Evolutionary conservation across 2,888 invertebrate genomes (phyloP).

Genomic region (Diplazon laetatorius): DNA sequence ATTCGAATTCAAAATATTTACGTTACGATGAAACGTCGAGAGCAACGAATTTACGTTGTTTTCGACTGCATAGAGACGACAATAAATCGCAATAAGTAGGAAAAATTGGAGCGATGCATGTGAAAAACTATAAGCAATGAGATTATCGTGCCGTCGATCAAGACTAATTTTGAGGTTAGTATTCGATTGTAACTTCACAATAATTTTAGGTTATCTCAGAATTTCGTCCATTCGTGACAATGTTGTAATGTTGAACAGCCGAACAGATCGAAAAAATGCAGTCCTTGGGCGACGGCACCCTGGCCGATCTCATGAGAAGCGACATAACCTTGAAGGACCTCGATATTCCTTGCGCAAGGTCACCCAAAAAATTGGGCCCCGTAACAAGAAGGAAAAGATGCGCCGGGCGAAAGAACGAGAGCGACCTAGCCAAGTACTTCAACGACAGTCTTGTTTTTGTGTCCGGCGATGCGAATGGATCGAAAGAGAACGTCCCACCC

Average conservation of each 20-base stretch:
- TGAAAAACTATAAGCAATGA: background rate
- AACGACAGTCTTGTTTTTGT: conserved; percentile 56
- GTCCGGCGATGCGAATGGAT: conserved; percentile 3
- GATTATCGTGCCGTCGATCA: no score
- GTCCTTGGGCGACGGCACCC: conserved; percentile 67
- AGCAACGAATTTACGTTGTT: background rate
- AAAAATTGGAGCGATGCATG: background rate
- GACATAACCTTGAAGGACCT: conserved; percentile 16
- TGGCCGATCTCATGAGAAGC: conserved; percentile 64
- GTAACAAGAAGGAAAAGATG: conserved; percentile 40
- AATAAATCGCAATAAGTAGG: background rate
- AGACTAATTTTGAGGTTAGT: conserved; percentile 3
- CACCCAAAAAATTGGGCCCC: background rate
- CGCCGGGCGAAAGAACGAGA: conserved; percentile 48
- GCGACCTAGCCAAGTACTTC: conserved; percentile 69
- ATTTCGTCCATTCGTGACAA: background rate
- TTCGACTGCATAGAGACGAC: conserved; percentile 6
- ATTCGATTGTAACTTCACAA: background rate
- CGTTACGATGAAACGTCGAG: background rate
- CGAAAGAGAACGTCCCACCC: conserved; percentile 15
- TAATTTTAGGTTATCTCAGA: conserved; percentile 27
- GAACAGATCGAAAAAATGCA: conserved; percentile 54
- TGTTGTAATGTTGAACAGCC: background rate
- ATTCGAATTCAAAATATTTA: conserved; percentile 3
- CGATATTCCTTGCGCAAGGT: background rate